These are phyloP conservation scores for Pseudorectes ferrugineus DNA, from an alignment of 2,113 vertebrate species.

Conservation along the genomic window DNA sequence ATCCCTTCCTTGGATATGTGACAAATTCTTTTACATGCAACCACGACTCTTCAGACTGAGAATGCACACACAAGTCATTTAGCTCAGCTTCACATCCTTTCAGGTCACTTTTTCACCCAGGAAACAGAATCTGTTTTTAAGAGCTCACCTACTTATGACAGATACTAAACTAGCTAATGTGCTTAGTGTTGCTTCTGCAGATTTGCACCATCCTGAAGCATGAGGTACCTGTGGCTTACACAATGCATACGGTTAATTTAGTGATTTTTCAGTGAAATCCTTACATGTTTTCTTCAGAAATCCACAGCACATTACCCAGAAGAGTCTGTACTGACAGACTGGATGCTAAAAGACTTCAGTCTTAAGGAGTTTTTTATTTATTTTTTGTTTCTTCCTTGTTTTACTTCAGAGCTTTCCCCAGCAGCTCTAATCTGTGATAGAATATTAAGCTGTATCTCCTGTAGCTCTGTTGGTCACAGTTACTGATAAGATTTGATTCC, in stretches of 20 bases:
- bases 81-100: neutral
- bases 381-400: neutral
- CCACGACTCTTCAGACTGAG: neutral
- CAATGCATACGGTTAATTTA: neutral
- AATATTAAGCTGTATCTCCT: conserved; percentile 20
- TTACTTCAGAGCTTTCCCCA: conserved; percentile 21
- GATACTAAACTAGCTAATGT: neutral
- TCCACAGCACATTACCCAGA: neutral
- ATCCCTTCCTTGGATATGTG: neutral
- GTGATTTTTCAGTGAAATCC: neutral
- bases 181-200: neutral
- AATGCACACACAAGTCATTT: neutral
- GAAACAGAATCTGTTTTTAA: neutral
- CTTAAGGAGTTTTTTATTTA: neutral
- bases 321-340: neutral
- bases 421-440: neutral
- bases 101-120: neutral
- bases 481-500: conserved; percentile 41
- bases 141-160: neutral
- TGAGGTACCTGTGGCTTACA: neutral
- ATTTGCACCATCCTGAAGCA: neutral
- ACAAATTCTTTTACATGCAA: neutral
- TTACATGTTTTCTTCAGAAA: neutral
- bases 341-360: neutral
- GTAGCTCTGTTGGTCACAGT: conserved; percentile 18